Conservation (phyloP, 2,888 invertebrate species). For the Achlya flavicornis region DNA sequence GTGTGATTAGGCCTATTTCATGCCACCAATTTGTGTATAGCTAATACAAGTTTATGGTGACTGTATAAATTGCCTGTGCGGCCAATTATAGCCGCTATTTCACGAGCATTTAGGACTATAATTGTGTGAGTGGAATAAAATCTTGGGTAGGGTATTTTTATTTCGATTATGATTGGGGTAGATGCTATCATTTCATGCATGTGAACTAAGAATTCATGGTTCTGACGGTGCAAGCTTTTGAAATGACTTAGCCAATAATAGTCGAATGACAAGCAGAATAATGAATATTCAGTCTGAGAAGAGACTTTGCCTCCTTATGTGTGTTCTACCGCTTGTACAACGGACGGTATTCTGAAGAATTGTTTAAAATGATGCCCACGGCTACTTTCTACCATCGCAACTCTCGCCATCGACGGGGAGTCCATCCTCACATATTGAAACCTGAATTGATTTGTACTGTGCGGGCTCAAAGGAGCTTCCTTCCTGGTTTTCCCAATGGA, state of each 20-base stretch:
- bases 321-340: too few relatives aligned
- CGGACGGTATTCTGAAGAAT: too few relatives aligned
- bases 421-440: too few relatives aligned
- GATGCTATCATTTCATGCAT: conserved; percentile 9
- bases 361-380: too few relatives aligned
- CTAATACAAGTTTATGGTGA: conserved; percentile 17
- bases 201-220: not conserved
- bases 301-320: too few relatives aligned
- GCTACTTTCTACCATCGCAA: too few relatives aligned
- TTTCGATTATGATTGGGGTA: conserved; percentile 9
- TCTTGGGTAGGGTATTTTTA: conserved; percentile 10
- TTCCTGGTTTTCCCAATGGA: too few relatives aligned
- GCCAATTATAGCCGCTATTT: conserved; percentile 12
- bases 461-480: too few relatives aligned
- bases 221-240: conserved; percentile 2
- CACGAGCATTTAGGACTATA: conserved; percentile 5
- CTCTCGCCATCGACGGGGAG: too few relatives aligned
- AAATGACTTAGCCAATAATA: not conserved
- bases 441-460: too few relatives aligned
- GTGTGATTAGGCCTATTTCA: conserved; percentile 16
- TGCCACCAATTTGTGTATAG: conserved; percentile 19
- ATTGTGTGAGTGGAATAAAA: conserved; percentile 9
- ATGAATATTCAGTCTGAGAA: too few relatives aligned
- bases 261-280: not conserved
- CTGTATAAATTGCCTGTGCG: conserved; percentile 11